phyloP scores from a whole-genome alignment of 2,113 vertebrate species.

The Cyanistes caeruleus region DNA sequence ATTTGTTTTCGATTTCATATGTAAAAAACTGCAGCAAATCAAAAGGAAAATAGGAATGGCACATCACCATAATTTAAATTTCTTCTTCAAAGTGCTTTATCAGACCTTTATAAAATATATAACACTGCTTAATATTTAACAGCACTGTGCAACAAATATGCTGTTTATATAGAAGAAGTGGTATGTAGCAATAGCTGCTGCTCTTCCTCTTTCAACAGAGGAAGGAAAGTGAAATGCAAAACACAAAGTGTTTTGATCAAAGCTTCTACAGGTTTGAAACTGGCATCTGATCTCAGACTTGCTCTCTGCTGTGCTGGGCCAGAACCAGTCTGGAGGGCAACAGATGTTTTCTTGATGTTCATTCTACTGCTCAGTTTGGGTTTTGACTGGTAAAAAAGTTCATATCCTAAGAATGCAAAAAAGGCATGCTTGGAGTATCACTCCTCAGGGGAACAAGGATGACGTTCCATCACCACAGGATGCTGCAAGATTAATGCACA shows the following conservation, averaged over 20 bases:
- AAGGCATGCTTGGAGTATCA: neutral
- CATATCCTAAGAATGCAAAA: neutral
- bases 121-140: slow-evolving; percentile 54
- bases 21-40: neutral
- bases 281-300: neutral
- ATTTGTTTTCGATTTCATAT: neutral
- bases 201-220: slow-evolving; percentile 10
- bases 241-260: slow-evolving; percentile 28
- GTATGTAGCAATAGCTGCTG: neutral
- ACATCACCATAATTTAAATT: neutral
- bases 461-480: neutral
- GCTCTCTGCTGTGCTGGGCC: neutral
- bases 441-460: neutral
- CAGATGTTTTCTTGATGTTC: neutral
- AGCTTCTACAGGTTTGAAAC: neutral
- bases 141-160: neutral
- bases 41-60: neutral
- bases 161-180: neutral
- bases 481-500: neutral
- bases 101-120: slow-evolving; percentile 40
- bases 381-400: neutral
- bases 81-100: slow-evolving; percentile 36
- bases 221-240: slow-evolving; percentile 11
- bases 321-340: neutral
- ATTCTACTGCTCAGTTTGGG: neutral